Conservation (phyloP, 2,888 invertebrate species). For the Latheticus oryzae region DNA sequence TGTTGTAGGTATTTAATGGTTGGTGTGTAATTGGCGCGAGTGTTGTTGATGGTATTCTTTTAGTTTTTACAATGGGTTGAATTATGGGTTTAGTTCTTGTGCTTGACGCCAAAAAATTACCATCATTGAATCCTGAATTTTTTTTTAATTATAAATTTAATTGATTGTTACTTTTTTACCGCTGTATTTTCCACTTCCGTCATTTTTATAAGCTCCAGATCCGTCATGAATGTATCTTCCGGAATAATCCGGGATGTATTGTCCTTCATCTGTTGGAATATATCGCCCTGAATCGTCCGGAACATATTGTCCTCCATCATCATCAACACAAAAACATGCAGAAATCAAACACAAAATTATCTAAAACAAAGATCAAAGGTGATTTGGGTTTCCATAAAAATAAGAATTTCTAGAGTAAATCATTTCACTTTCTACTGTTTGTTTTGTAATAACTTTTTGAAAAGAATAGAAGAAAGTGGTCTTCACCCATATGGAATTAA, state of each 20-base stretch:
- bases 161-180: too few species aligned
- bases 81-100: constrained; percentile 4
- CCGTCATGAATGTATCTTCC: constrained; percentile 45
- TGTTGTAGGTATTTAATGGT: constrained; percentile 24
- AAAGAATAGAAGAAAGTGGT: too few species aligned
- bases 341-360: constrained; percentile 8
- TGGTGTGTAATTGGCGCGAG: constrained; percentile 8
- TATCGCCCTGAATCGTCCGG: constrained; percentile 35
- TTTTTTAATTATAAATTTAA: too few species aligned
- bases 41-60: constrained; percentile 1
- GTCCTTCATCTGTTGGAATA: constrained; percentile 33
- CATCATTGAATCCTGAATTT: background rate
- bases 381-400: constrained; percentile 3
- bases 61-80: constrained; percentile 19
- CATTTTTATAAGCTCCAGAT: constrained; percentile 44
- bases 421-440: constrained; percentile 10
- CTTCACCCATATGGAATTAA: constrained; percentile 5
- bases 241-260: constrained; percentile 41
- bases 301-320: constrained; percentile 29
- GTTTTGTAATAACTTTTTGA: constrained; percentile 5
- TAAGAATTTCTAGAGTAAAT: constrained; percentile 1
- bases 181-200: constrained; percentile 46
- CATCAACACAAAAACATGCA: constrained; percentile 9
- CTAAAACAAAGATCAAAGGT: constrained; percentile 12
- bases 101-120: constrained; percentile 9